Evolutionary conservation across 2,113 vertebrate genomes (phyloP), one percentile per base, ranked within the genome.

Genomic region (Oncorhynchus gorbuscha): DNA sequence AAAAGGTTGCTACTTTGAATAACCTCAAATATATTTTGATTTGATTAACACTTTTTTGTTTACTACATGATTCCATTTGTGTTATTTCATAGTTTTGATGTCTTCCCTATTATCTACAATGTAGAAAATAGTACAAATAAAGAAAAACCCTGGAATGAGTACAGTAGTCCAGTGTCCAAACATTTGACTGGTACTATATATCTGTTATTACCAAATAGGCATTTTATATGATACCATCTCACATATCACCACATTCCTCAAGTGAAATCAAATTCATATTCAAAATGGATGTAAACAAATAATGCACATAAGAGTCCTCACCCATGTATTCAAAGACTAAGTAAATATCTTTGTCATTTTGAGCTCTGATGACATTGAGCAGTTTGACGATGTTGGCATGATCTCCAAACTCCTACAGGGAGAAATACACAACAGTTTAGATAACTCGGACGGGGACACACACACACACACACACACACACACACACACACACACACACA

Each of bases 311-410:
- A 32, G 5, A 39, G 58, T 4, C 49, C 95, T 94, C 78, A 99
- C 98, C 97, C 98, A 99, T 99, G 58, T 90, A 96, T 83, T 99
- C 97, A 78, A 99, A 97, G 73, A 99, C 90, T 76, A 99, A 93
- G 79, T 99, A 99, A 85, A 99, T 96, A 80, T 99, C 97, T 91
- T 92, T 95, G 84, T 98, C 93, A 0, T 98, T 98, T 84, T 97
- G 93, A 4, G 97, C 97, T 81, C 75, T 92, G 84, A 98, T 93
- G 70, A 99, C 96, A 24, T 98, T 94, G 0, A 96, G 93, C 71
- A 99, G 93, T 72, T 92, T 95, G 79, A 99, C 89, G 6, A 99
- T 95, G 84, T 99, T 99, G 72, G 95, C 92, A 75, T 99, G 97
- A 81, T 94, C 92, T 73, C 95, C 95, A 90, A 99, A 96, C 81